Conservation (phyloP, 2,888 invertebrate genomes). For the Sussaba pulchella region DNA sequence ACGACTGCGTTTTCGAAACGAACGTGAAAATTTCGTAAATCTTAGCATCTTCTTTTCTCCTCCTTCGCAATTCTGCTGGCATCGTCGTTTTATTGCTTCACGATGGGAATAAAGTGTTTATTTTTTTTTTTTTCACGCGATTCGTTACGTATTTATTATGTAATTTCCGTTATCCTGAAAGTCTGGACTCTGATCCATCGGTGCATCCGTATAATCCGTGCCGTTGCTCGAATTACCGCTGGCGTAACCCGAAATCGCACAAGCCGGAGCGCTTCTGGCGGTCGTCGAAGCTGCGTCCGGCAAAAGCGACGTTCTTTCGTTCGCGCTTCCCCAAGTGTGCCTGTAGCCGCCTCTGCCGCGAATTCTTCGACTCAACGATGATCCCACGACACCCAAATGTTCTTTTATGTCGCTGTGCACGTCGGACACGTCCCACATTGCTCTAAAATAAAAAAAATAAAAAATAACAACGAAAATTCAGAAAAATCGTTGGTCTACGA, state of each 20-base stretch:
- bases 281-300: constrained; percentile 72
- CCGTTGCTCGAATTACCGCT: constrained; percentile 70
- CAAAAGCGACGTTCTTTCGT: constrained; percentile 80
- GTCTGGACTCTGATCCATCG: constrained; percentile 72
- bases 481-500: neutral
- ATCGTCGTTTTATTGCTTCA: constrained; percentile 31
- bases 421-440: constrained; percentile 99
- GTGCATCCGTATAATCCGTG: constrained; percentile 67
- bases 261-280: constrained; percentile 74
- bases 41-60: constrained; percentile 40
- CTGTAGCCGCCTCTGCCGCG: constrained; percentile 92
- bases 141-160: constrained; percentile 61
- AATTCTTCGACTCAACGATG: constrained; percentile 91
- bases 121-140: constrained; percentile 69
- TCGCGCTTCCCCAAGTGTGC: constrained; percentile 87
- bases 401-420: constrained; percentile 96
- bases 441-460: constrained; percentile 81
- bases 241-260: constrained; percentile 74
- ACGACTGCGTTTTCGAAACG: too few relatives aligned
- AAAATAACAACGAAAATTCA: too few relatives aligned
- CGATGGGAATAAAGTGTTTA: constrained; percentile 14
- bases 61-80: constrained; percentile 15
- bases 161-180: constrained; percentile 71
- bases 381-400: constrained; percentile 96
- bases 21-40: neutral